Evolutionary conservation across 2,888 invertebrate genomes (phyloP), one percentile per base, ranked within the genome.

Genomic region (Protodeltote pygarga): DNA sequence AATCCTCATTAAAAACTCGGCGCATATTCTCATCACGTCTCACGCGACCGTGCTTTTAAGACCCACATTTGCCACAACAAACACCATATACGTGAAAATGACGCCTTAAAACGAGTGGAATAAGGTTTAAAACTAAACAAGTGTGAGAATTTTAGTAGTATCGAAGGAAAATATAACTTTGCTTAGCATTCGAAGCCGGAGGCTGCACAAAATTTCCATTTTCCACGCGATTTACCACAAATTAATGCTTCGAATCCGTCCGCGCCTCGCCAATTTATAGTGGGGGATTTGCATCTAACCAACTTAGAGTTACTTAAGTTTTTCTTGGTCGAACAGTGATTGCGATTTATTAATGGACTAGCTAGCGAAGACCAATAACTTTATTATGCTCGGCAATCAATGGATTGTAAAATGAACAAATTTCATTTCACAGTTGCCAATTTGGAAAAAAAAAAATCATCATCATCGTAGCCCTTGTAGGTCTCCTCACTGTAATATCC

Each of bases 171-270:
- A 67, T 49, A 60, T 75, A 79, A 72, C 65, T 77, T 83, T 74
- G 79, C 48, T 41, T 51, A 53, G 58, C 55, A 63, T 62, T 73
- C 73, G 81, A 77, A 79, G 84, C 85, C 81, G 75, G 82, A 75
- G 87, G 87, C 83, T 89, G 91, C 89, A 89, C 89, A 89, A 89
- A 91, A 89, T 91, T 91, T 89, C 89, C 87, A 91, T 90, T 91
- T 91, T 91, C 91, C 87, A 77, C 86, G 72, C 89, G 89, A 91
- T 90, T 91, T 89, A 80, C 87, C 85, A 77, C 89, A 91, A 91
- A 91, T 91, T 90, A 91, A 91, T 89, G 87, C 83, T 73, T 75
- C 77, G 73, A 86, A 90, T 85, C 82, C 86, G 85, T 88, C 85
- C 83, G 71, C 87, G 83, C 84, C 81, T 81, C 65, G 75, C 79